These are phyloP conservation scores for Dufourea novaeangliae DNA, from an alignment of 1,140 invertebrate species.

Conservation along the genomic window DNA sequence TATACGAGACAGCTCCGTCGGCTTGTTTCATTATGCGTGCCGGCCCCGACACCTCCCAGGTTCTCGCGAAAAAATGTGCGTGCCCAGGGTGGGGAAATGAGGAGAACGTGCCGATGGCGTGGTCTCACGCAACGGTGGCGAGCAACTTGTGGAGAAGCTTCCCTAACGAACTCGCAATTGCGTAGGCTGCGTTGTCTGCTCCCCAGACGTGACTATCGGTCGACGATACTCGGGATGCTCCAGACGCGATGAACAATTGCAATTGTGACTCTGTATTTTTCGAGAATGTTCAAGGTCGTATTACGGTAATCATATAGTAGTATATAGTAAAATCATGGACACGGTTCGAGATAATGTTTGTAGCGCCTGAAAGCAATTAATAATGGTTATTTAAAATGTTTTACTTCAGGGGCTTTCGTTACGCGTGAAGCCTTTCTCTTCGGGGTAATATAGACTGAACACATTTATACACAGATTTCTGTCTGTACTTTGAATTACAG, in stretches of 20 bases:
- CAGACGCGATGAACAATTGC: background rate
- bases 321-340: too few species aligned
- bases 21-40: constrained; percentile 24
- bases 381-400: too few species aligned
- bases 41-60: background rate
- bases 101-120: constrained; percentile 41
- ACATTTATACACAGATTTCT: too few species aligned
- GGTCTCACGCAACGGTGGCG: constrained; percentile 25
- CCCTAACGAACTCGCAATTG: constrained; percentile 29
- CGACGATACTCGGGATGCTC: background rate
- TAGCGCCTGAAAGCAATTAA: too few species aligned
- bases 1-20: background rate
- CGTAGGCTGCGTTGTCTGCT: background rate
- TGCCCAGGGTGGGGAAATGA: background rate
- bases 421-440: too few species aligned
- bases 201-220: background rate
- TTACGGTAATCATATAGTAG: too few species aligned
- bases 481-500: too few species aligned
- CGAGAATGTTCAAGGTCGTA: too few species aligned
- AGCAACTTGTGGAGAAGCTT: background rate
- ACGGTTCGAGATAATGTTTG: too few species aligned
- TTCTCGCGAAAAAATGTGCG: constrained; percentile 11
- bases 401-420: too few species aligned
- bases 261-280: background rate
- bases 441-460: too few species aligned